These are phyloP conservation scores for Megaptera novaeangliae DNA, from an alignment of 2,113 vertebrate species.

Conservation along the genomic window DNA sequence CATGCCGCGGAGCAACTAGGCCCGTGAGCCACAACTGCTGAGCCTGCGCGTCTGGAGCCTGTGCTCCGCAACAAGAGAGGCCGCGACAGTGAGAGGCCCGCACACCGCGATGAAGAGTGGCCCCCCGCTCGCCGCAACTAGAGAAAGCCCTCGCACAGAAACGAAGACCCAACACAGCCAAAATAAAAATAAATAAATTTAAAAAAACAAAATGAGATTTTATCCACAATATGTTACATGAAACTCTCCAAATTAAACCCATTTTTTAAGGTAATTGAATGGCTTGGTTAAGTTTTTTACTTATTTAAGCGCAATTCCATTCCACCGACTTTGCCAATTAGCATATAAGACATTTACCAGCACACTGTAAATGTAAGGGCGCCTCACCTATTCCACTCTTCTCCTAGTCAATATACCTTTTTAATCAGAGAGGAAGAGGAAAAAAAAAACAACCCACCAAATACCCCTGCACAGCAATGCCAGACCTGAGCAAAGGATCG, in stretches of 20 bases:
- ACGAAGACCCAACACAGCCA: too few species aligned
- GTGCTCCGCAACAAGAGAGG: too few species aligned
- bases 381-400: not conserved
- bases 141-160: too few species aligned
- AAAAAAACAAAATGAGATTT: not conserved
- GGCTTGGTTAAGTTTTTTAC: not conserved
- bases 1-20: too few species aligned
- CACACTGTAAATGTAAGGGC: not conserved
- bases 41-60: too few species aligned
- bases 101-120: too few species aligned
- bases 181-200: not conserved
- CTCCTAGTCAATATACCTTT: not conserved
- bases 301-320: constrained; percentile 40
- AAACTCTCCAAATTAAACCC: constrained; percentile 19
- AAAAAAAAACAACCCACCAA: not conserved
- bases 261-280: constrained; percentile 33
- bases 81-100: too few species aligned
- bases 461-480: not conserved
- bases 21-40: too few species aligned
- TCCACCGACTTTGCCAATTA: constrained; percentile 9
- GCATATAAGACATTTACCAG: not conserved
- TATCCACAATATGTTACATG: not conserved
- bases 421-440: not conserved
- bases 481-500: not conserved
- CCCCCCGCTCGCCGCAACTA: too few species aligned